phyloP scores from a whole-genome alignment of 2,113 vertebrate species.

The Himantopus leucocephalus region DNA sequence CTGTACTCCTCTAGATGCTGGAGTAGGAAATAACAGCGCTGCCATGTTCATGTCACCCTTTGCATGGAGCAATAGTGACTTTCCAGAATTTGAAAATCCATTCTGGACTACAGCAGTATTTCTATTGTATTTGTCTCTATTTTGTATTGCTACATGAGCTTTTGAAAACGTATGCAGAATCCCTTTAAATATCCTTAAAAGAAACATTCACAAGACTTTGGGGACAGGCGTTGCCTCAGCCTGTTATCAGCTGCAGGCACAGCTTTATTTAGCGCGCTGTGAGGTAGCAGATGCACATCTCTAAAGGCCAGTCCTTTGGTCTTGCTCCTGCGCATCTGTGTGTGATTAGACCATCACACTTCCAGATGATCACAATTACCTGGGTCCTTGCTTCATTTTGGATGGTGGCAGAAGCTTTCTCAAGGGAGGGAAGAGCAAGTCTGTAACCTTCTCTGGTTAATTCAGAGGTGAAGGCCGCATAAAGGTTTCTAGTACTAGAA shows the following conservation, averaged over 20 bases:
- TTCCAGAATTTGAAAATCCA: neutral
- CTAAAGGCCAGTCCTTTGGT: neutral
- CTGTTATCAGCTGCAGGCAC: neutral
- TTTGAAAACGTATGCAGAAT: neutral
- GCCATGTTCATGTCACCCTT: neutral
- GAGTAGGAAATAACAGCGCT: neutral
- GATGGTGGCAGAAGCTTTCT: neutral
- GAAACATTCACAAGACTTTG: neutral
- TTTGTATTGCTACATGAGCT: neutral
- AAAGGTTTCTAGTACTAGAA: neutral
- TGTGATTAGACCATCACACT: neutral
- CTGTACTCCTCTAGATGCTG: neutral
- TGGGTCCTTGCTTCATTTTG: neutral
- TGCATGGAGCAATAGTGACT: neutral
- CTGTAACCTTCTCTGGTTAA: neutral
- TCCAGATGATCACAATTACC: conserved; percentile 16
- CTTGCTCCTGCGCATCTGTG: neutral
- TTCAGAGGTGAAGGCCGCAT: neutral
- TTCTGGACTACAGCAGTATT: neutral
- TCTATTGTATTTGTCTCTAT: neutral
- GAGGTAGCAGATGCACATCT: neutral
- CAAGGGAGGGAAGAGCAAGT: neutral
- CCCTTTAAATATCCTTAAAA: neutral
- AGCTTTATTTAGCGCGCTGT: neutral
- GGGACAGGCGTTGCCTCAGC: neutral